Evolutionary conservation across 2,888 invertebrate species (phyloP).

Genomic region (Aspidapion aeneum): DNA sequence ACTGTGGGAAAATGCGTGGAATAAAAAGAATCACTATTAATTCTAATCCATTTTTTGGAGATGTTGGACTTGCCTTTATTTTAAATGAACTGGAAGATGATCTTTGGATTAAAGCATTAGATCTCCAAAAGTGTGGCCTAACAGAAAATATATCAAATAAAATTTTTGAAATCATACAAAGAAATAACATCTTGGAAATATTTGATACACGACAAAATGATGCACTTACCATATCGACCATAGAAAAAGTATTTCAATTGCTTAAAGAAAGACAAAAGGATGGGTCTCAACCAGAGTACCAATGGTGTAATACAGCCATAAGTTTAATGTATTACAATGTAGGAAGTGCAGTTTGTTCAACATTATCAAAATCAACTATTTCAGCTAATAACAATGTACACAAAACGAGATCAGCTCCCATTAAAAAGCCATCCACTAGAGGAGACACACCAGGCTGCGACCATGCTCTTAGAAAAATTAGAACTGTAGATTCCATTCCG

Average conservation of each 20-base stretch:
- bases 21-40: conserved; percentile 67
- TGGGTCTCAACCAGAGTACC: conserved; percentile 38
- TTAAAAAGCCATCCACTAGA: conserved; percentile 27
- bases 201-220: conserved; percentile 65
- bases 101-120: conserved; percentile 77
- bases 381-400: conserved; percentile 25
- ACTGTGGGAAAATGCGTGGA: conserved; percentile 70
- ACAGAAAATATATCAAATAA: conserved; percentile 58
- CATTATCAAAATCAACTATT: conserved; percentile 23
- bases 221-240: conserved; percentile 32
- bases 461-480: conserved; percentile 30
- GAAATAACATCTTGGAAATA: conserved; percentile 64
- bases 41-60: conserved; percentile 64
- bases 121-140: conserved; percentile 72
- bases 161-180: conserved; percentile 58
- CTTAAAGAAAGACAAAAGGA: conserved; percentile 39
- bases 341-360: conserved; percentile 28
- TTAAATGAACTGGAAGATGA: conserved; percentile 71
- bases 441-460: conserved; percentile 20
- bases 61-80: conserved; percentile 59
- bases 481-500: conserved; percentile 29
- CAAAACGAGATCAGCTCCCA: conserved; percentile 38
- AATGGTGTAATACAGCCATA: conserved; percentile 41
- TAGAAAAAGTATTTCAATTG: conserved; percentile 40
- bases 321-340: conserved; percentile 34